Percentiles rank a stretch among this genome's conserved stretches.
phyloP scores from a whole-genome alignment of 2,113 vertebrate genomes.

The Tetraodon nigroviridis region DNA sequence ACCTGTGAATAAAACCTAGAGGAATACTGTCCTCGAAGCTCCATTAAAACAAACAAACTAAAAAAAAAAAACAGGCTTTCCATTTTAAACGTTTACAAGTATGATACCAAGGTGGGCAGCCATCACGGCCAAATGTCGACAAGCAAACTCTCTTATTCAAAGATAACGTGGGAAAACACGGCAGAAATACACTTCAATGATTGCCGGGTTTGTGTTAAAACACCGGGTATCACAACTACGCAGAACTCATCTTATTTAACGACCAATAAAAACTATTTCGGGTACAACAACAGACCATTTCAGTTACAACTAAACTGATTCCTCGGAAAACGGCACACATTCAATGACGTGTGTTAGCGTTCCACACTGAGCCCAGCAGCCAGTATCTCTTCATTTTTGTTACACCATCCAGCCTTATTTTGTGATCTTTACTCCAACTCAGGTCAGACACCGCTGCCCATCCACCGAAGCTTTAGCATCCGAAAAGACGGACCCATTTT shows the following conservation, averaged over 20 bases:
- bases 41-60: neutral
- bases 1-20: slow-evolving; percentile 28
- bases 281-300: neutral
- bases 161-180: neutral
- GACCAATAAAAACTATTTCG: no score
- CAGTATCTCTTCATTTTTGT: slow-evolving; percentile 11
- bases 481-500: neutral
- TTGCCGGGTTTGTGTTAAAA: no score
- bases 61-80: no score
- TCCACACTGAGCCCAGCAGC: slow-evolving; percentile 6
- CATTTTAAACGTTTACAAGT: neutral
- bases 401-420: slow-evolving; percentile 3
- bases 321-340: neutral
- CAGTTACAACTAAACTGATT: slow-evolving; percentile 1
- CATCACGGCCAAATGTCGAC: slow-evolving; percentile 11
- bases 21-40: neutral
- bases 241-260: no score
- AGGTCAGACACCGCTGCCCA: slow-evolving; percentile 43
- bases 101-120: slow-evolving; percentile 11
- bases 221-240: no score
- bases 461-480: slow-evolving; percentile 15
- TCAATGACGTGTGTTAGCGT: slow-evolving; percentile 2
- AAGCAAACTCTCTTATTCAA: neutral
- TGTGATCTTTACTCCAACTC: slow-evolving; percentile 7
- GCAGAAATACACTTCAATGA: neutral